Evolutionary conservation across 2,797 vertebrate genomes (phyloP).

Genomic region (Scyliorhinus canicula): DNA sequence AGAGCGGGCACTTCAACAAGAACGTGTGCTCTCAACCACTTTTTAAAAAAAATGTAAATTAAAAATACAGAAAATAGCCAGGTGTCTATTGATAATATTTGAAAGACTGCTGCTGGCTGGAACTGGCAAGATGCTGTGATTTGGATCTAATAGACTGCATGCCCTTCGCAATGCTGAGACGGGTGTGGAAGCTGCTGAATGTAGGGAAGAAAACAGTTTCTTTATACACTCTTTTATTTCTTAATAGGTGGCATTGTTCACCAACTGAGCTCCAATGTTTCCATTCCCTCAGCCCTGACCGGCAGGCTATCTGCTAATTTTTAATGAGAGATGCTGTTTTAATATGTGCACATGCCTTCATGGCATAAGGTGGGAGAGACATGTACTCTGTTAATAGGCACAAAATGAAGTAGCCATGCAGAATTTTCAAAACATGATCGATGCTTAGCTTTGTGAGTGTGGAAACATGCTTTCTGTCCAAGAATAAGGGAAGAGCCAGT

Average conservation of each 20-base stretch:
- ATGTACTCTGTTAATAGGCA: not conserved
- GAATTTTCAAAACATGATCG: not conserved
- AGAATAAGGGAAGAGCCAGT: not conserved
- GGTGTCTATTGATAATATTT: not conserved
- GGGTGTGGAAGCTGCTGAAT: not conserved
- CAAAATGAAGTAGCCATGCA: not conserved
- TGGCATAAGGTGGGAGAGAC: not conserved
- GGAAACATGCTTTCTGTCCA: not conserved
- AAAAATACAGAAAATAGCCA: too few relatives aligned
- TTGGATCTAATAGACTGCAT: not conserved
- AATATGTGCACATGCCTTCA: not conserved
- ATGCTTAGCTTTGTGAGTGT: not conserved
- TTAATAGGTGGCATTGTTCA: not conserved
- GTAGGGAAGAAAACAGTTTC: not conserved
- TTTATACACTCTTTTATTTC: not conserved
- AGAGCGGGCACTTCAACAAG: too few relatives aligned
- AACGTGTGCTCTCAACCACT: too few relatives aligned
- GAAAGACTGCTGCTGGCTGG: not conserved
- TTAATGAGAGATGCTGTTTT: not conserved
- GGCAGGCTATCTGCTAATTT: not conserved
- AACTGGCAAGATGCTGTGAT: not conserved
- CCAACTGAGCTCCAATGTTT: not conserved
- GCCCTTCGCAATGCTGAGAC: too few relatives aligned
- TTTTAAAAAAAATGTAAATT: too few relatives aligned
- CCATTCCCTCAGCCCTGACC: not conserved